phyloP scores from a whole-genome alignment of 2,888 invertebrate species.

The Drosophila hamatofila region DNA sequence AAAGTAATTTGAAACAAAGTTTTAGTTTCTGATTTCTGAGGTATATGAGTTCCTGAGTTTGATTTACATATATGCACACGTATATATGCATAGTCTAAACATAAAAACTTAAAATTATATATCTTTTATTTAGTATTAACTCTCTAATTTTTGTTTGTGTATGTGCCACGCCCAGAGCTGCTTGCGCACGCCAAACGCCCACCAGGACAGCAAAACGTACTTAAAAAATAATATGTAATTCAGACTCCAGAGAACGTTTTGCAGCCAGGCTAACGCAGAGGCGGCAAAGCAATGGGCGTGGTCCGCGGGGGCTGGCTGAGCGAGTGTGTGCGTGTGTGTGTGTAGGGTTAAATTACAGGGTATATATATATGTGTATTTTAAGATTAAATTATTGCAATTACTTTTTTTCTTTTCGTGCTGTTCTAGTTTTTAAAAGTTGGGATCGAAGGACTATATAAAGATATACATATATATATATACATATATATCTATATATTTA shows the following conservation, averaged over 20 bases:
- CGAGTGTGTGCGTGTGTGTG: neutral
- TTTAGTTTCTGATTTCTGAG: slow-evolving; percentile 80
- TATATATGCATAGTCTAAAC: slow-evolving; percentile 42
- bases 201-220: slow-evolving; percentile 63
- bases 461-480: slow-evolving; percentile 2
- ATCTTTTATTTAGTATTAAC: slow-evolving; percentile 18
- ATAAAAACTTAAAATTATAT: slow-evolving; percentile 47
- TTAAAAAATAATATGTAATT: slow-evolving; percentile 85
- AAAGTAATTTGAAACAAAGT: slow-evolving; percentile 56
- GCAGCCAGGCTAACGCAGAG: slow-evolving; percentile 11
- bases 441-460: slow-evolving; percentile 24
- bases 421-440: slow-evolving; percentile 44
- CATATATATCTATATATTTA: neutral
- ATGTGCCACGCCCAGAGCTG: slow-evolving; percentile 40
- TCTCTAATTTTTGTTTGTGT: slow-evolving; percentile 17
- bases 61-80: slow-evolving; percentile 54
- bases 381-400: slow-evolving; percentile 55
- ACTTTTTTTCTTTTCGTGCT: slow-evolving; percentile 16
- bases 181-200: neutral
- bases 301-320: slow-evolving; percentile 11
- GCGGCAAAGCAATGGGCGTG: slow-evolving; percentile 16
- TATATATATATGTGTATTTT: slow-evolving; percentile 3
- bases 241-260: slow-evolving; percentile 84
- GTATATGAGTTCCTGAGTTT: slow-evolving; percentile 85
- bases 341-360: slow-evolving; percentile 8